These are phyloP conservation scores for Pitangus sulphuratus DNA, from an alignment of 2,797 vertebrate species.

Conservation along the genomic window DNA sequence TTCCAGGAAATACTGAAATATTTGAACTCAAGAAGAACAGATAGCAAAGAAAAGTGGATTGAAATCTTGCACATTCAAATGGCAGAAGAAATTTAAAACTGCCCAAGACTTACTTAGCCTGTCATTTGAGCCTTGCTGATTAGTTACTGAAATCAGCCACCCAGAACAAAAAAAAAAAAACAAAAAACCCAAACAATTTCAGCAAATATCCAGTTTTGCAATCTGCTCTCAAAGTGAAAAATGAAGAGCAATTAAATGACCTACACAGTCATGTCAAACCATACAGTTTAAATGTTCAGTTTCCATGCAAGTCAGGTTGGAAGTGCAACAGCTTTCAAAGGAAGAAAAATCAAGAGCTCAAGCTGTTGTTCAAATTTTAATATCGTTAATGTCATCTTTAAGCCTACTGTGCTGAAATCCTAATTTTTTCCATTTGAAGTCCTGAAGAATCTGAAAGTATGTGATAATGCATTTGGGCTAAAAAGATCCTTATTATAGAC, in stretches of 20 bases:
- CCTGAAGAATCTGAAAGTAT: background rate
- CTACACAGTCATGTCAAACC: background rate
- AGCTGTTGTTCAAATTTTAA: background rate
- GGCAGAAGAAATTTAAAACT: background rate
- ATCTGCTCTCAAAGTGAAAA: background rate
- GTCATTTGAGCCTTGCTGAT: background rate
- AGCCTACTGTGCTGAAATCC: background rate
- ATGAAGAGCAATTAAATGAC: background rate
- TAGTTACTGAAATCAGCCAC: background rate
- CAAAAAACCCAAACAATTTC: background rate
- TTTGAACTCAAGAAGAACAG: slow-evolving; percentile 6
- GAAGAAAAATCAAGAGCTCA: background rate
- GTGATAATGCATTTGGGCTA: background rate
- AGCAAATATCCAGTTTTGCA: slow-evolving; percentile 7
- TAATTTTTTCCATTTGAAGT: background rate
- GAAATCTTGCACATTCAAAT: background rate
- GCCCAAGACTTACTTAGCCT: background rate
- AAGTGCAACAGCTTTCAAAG: background rate
- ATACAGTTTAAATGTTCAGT: background rate
- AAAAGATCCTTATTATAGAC: background rate
- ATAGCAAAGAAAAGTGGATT: background rate
- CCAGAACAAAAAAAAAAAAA: background rate
- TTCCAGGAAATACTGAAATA: slow-evolving; percentile 57
- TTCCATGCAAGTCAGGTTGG: background rate
- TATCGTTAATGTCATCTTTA: background rate